phyloP scores from a whole-genome alignment of 2,888 invertebrate species.

The Argynnis bischoffii region DNA sequence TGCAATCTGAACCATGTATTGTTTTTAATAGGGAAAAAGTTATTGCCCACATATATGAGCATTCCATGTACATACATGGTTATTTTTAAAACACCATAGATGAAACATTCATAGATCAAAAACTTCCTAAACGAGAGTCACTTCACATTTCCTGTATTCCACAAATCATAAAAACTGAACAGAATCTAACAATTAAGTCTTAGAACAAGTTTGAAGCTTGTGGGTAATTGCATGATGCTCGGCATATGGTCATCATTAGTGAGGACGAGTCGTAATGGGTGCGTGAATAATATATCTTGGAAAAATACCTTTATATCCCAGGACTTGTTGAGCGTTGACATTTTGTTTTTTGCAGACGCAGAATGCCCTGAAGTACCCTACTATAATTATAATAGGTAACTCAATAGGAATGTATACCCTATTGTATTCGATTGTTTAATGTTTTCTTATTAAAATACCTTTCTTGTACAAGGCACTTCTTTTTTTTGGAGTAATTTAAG shows the following conservation, averaged over 20 bases:
- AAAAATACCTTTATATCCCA: constrained; percentile 20
- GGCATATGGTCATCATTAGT: constrained; percentile 37
- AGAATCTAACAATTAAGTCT: constrained; percentile 14
- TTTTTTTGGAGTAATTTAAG: too few relatives aligned
- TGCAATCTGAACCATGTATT: too few relatives aligned
- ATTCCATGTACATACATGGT: too few relatives aligned
- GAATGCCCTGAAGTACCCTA: constrained; percentile 7
- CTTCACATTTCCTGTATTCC: constrained; percentile 6
- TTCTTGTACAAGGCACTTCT: too few relatives aligned
- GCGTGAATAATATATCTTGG: constrained; percentile 22
- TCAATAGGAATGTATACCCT: neutral
- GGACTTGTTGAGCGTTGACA: constrained; percentile 15
- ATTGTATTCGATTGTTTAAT: constrained; percentile 6
- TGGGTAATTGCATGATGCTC: constrained; percentile 16
- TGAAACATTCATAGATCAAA: too few relatives aligned
- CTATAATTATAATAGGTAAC: constrained; percentile 1
- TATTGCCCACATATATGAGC: too few relatives aligned
- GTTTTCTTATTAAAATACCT: constrained; percentile 18
- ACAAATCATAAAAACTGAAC: constrained; percentile 5
- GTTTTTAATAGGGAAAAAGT: too few relatives aligned
- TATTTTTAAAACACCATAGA: too few relatives aligned
- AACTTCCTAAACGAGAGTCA: constrained; percentile 1
- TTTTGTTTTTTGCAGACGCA: neutral
- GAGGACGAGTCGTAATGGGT: constrained; percentile 20
- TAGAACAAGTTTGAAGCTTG: constrained; percentile 5